Conservation (phyloP, 2,797 vertebrate species). For the Sebastes vulpes region DNA sequence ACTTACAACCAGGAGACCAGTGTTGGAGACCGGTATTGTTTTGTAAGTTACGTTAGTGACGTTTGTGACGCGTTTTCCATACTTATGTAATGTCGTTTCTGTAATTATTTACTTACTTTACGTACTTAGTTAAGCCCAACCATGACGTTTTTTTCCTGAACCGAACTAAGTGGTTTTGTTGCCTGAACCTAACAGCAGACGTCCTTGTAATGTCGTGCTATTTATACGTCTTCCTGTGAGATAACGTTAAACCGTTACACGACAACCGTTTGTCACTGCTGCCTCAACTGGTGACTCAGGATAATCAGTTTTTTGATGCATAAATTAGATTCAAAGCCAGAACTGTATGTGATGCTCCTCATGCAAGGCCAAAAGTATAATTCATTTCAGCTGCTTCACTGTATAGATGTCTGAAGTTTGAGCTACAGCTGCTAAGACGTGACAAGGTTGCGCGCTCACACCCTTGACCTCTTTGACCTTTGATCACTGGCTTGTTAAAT, state of each 20-base stretch:
- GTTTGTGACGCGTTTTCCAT: too few relatives aligned
- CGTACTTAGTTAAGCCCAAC: too few relatives aligned
- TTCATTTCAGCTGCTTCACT: conserved; percentile 16
- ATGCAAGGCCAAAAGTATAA: neutral
- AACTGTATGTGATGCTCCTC: neutral
- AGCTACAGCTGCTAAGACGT: neutral
- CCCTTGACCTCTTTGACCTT: neutral
- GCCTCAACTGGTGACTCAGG: neutral
- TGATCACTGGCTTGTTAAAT: conserved; percentile 10
- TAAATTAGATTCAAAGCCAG: conserved; percentile 12
- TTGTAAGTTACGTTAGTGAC: too few relatives aligned
- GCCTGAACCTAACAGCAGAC: too few relatives aligned
- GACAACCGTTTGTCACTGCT: neutral
- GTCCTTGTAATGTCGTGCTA: too few relatives aligned
- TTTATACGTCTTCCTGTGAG: too few relatives aligned
- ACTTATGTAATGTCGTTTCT: too few relatives aligned
- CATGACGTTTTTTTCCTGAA: too few relatives aligned
- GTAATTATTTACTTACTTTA: too few relatives aligned
- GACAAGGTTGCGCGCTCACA: neutral
- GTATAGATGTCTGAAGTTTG: neutral
- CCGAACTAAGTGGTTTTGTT: too few relatives aligned
- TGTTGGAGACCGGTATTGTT: too few relatives aligned
- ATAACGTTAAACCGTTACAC: neutral
- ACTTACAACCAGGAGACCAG: too few relatives aligned
- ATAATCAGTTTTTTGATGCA: neutral